Conservation (phyloP, 2,797 vertebrate genomes). For the Erethizon dorsatum region DNA sequence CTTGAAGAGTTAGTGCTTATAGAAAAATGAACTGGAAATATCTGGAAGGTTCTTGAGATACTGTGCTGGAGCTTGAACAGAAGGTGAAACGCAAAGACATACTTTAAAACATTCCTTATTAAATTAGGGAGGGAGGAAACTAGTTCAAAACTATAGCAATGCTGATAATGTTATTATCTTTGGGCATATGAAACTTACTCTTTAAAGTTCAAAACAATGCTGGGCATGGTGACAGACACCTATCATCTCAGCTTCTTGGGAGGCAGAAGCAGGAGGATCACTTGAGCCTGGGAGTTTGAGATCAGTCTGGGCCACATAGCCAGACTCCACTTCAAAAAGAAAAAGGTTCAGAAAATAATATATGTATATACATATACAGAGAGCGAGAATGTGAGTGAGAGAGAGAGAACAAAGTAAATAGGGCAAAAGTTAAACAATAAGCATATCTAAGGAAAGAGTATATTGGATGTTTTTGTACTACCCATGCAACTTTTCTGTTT, state of each 20-base stretch:
- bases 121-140: slow-evolving; percentile 12
- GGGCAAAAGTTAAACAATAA: neutral
- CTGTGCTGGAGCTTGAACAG: neutral
- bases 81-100: slow-evolving; percentile 2
- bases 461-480: neutral
- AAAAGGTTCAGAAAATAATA: neutral
- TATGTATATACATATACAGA: neutral
- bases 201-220: slow-evolving; percentile 3
- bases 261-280: neutral
- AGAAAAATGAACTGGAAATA: slow-evolving; percentile 12
- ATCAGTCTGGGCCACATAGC: neutral
- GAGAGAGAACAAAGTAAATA: neutral
- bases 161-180: slow-evolving; percentile 17
- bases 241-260: neutral
- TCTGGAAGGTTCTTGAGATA: neutral
- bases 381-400: neutral
- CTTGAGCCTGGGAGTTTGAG: neutral
- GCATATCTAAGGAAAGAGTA: neutral
- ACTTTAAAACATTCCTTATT: neutral
- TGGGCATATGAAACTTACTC: neutral
- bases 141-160: neutral
- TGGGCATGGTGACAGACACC: neutral
- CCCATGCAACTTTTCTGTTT: neutral
- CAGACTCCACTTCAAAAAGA: neutral
- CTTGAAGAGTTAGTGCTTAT: neutral